Percentiles rank a stretch among this genome's conserved stretches.
Conservation (phyloP, 1,140 invertebrate genomes). For the Drosophila pallidifrons region DNA sequence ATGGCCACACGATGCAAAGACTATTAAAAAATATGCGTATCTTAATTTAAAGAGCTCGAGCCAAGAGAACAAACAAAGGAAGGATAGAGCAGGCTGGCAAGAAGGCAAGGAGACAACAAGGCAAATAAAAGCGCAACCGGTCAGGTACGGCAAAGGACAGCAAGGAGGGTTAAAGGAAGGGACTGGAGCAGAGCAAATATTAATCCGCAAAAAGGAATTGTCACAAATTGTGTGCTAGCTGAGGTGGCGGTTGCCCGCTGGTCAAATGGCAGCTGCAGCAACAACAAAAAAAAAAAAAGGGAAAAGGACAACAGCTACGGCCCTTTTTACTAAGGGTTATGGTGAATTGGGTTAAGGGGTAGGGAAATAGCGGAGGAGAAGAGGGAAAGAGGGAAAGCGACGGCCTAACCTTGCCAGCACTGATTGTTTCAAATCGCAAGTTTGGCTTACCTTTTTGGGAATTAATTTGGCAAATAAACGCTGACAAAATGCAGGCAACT, state of each 20-base stretch:
- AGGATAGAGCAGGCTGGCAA: slow-evolving; percentile 7
- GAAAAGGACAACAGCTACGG: no score
- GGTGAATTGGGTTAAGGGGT: slow-evolving; percentile 12
- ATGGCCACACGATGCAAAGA: slow-evolving; percentile 20
- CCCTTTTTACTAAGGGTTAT: slow-evolving; percentile 20
- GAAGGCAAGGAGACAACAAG: slow-evolving; percentile 67
- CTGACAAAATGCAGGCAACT: slow-evolving; percentile 81
- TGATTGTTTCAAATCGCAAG: slow-evolving; percentile 84
- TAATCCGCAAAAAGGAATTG: slow-evolving; percentile 83
- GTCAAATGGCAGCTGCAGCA: slow-evolving; percentile 76
- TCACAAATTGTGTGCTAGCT: slow-evolving; percentile 77
- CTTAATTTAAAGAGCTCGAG: slow-evolving; percentile 75
- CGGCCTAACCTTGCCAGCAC: slow-evolving; percentile 48
- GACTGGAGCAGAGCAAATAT: slow-evolving; percentile 70
- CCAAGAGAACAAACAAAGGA: slow-evolving; percentile 46
- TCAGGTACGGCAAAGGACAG: slow-evolving; percentile 36
- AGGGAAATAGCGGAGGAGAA: neutral
- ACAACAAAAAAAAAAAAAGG: slow-evolving; percentile 48
- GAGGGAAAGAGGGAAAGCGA: neutral
- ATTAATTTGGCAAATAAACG: slow-evolving; percentile 84
- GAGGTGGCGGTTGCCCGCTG: slow-evolving; percentile 54
- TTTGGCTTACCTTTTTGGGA: slow-evolving; percentile 83
- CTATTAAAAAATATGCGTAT: slow-evolving; percentile 72
- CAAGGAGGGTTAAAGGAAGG: neutral
- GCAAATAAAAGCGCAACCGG: slow-evolving; percentile 80